Evolutionary conservation across 2,797 vertebrate genomes (phyloP), one percentile per base, ranked within the genome.

Genomic region (Heliangelus exortis): DNA sequence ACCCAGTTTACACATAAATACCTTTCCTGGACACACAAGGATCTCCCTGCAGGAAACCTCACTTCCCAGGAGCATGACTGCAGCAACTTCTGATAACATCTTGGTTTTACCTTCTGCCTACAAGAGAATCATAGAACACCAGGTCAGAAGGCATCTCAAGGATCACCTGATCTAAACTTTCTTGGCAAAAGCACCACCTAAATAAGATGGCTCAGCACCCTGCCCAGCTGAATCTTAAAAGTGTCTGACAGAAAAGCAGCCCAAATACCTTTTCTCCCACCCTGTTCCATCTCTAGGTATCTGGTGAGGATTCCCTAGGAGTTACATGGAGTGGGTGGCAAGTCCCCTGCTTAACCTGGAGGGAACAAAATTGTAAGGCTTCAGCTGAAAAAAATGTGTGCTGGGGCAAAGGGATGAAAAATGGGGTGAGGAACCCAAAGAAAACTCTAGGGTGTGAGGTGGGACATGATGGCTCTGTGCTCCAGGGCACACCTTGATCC

Each of bases 301-400:
- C 9, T 51, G 26, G 4, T 50, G 51, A 89, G 48, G 2, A 45
- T 20, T 12, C 36, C 22, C 36, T 43, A 33, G 18, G 58, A 66
- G 22, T 3, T 55, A 6, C 0, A 1, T 34, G 9, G 12, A 34
- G 4, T 15, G 12, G 0, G 2, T 75, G 41, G 33, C 21, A 72
- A 20, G 1, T 6, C 8, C 17, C 4, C 6, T 77, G 36, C 50
- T 89, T 71, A 65, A 36, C 16, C 20, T 29, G 26, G 14, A 33
- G 39, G 73, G n/a, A 22, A 59, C 4, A 71, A 55, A 89, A 41
- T 10, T 14, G 0, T 41, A 22, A 25, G 9, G 29, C 4, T 73
- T 69, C 59, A n/a, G 51, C 9, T 66, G 9, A 66, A 51, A 31
- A 50, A 15, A 3, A 20, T 4, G 20, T 9, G 6, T 45, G 9